A percentile compares a stretch with the other conserved stretches of the same genome.
Conservation (phyloP, 35 echinoderm and acorn worm genomes). For the Lytechinus pictus region DNA sequence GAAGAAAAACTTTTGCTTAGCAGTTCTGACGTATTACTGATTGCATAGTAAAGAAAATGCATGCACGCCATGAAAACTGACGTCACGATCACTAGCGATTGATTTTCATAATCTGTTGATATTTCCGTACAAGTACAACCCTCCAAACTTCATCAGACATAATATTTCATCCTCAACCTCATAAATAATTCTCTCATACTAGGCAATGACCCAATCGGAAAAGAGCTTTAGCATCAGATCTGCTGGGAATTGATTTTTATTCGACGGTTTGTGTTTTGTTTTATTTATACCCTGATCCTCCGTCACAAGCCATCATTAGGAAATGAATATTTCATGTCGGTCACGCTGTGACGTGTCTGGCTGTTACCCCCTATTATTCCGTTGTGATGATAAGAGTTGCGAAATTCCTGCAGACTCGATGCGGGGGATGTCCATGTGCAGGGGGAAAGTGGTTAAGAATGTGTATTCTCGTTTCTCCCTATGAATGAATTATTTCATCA, state of each 20-base stretch:
- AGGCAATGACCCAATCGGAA: neutral
- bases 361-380: neutral
- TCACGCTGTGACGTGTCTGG: neutral
- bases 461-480: no score
- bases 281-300: neutral
- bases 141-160: neutral
- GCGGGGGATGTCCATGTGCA: no score
- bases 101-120: neutral
- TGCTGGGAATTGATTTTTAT: neutral
- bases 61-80: neutral
- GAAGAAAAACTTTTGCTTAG: neutral
- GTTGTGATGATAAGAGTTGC: no score
- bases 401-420: no score
- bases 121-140: neutral
- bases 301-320: neutral
- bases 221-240: neutral
- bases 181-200: neutral
- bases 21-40: no score
- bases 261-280: neutral
- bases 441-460: no score
- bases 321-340: neutral
- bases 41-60: no score
- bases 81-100: neutral
- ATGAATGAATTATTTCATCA: no score
- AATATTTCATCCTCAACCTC: neutral